Conservation (phyloP, 2,113 vertebrate species). For the Gnathonemus echidnorhynchus region DNA sequence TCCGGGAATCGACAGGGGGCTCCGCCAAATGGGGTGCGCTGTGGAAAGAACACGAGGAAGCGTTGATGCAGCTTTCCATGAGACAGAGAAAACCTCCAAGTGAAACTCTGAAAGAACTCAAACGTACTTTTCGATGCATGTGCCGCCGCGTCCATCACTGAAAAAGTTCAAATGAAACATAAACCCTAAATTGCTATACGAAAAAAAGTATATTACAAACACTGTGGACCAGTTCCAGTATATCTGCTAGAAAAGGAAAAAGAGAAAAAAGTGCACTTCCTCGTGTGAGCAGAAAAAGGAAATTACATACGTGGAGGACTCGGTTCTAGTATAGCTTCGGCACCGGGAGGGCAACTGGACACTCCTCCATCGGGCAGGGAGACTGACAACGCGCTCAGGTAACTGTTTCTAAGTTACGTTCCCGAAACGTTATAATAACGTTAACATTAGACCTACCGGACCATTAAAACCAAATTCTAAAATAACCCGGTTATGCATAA, state of each 20-base stretch:
- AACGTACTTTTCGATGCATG: not conserved
- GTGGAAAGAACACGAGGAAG: slow-evolving; percentile 13
- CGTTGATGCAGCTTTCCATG: not conserved
- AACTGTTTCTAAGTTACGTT: not conserved
- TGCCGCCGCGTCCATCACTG: not conserved
- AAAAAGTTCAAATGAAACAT: not conserved
- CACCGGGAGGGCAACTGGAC: not conserved
- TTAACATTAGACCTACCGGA: not conserved
- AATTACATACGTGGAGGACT: not conserved
- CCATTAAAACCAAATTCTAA: not conserved
- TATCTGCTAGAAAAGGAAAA: not conserved
- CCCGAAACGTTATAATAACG: not conserved
- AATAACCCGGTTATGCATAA: not conserved
- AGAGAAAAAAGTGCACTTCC: not conserved
- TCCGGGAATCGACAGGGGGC: slow-evolving; percentile 63
- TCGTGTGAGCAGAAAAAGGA: not conserved
- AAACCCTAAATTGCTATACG: not conserved
- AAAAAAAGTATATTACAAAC: not conserved
- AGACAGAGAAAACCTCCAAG: not conserved
- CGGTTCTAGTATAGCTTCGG: not conserved
- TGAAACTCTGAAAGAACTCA: not conserved
- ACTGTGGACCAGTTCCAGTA: not conserved
- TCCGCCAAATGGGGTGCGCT: slow-evolving; percentile 93
- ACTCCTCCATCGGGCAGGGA: not conserved
- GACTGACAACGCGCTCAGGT: not conserved